Evolutionary conservation across 2,888 invertebrate genomes (phyloP).

Genomic region (Halocaridina rubra): DNA sequence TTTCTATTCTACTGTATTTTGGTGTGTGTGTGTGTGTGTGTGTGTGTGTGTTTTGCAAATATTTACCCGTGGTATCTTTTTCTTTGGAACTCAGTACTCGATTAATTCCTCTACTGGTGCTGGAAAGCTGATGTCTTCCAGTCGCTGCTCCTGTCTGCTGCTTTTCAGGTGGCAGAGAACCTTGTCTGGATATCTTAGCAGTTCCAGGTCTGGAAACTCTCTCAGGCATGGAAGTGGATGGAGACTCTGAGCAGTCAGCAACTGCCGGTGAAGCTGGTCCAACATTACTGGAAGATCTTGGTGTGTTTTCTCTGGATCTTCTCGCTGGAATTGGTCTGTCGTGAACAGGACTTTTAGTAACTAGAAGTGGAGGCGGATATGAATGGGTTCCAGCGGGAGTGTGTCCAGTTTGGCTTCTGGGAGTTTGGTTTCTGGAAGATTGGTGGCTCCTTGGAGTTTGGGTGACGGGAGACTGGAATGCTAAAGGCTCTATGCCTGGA

Average conservation of each 20-base stretch:
- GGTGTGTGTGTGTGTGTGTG: no score
- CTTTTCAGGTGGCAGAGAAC: neutral
- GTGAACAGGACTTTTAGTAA: conserved; percentile 19
- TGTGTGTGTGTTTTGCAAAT: no score
- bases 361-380: conserved; percentile 4
- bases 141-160: neutral
- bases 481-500: neutral
- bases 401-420: neutral
- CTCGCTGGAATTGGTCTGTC: neutral
- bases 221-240: no score
- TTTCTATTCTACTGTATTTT: no score
- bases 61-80: neutral
- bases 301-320: neutral
- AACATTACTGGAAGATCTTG: neutral
- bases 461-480: neutral
- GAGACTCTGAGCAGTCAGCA: neutral
- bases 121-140: neutral
- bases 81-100: conserved; percentile 24
- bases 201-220: no score
- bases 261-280: neutral
- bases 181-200: neutral
- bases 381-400: neutral
- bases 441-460: neutral
- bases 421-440: neutral
- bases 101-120: neutral